phyloP scores from a whole-genome alignment of 2,888 invertebrate genomes.

The Chloromyia formosa region DNA sequence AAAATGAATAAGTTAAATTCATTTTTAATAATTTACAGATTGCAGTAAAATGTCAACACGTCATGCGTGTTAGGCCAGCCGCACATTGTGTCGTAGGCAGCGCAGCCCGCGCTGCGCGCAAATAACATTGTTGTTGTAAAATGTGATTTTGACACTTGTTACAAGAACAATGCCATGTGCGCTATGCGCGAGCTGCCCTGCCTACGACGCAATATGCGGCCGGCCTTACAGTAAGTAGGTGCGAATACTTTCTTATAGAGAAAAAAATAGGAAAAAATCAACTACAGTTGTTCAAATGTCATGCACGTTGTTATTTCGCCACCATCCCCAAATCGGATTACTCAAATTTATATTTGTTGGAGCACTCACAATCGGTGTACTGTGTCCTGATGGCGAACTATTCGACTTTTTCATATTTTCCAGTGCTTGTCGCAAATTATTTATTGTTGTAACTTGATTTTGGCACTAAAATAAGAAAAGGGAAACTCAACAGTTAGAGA shows the following conservation, averaged over 20 bases:
- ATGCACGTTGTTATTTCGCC: constrained; percentile 47
- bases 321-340: constrained; percentile 47
- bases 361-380: constrained; percentile 38
- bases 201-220: too few relatives aligned
- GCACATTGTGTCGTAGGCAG: too few relatives aligned
- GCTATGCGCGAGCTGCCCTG: too few relatives aligned
- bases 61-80: too few relatives aligned
- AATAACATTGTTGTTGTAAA: too few relatives aligned
- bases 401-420: constrained; percentile 44
- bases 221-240: background rate
- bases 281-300: constrained; percentile 43
- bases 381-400: constrained; percentile 5
- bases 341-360: constrained; percentile 34
- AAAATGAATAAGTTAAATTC: too few relatives aligned
- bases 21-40: too few relatives aligned
- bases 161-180: too few relatives aligned
- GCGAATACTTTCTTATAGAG: background rate
- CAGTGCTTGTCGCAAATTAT: constrained; percentile 48
- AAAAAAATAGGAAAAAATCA: background rate
- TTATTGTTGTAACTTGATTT: constrained; percentile 49
- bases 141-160: too few relatives aligned
- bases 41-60: too few relatives aligned
- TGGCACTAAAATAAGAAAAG: constrained; percentile 45
- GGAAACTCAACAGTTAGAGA: background rate
- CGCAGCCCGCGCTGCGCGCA: too few relatives aligned